phyloP scores from a whole-genome alignment of 2,113 vertebrate species.

The Gallinago undulata region DNA sequence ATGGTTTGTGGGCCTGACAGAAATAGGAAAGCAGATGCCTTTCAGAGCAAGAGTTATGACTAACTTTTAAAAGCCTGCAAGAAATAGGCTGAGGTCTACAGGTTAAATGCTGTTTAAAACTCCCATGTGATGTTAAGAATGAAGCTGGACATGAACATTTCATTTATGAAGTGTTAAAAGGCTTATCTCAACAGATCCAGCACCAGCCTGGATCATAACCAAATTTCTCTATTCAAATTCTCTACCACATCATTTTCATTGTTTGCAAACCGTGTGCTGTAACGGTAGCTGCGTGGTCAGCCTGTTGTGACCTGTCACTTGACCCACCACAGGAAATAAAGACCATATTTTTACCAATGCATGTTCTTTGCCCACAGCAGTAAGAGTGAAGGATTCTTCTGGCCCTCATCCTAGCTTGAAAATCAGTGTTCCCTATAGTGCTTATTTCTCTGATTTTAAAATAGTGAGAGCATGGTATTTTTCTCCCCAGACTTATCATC shows the following conservation, averaged over 20 bases:
- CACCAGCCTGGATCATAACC: background rate
- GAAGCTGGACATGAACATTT: background rate
- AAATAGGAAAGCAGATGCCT: background rate
- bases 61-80: background rate
- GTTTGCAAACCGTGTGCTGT: background rate
- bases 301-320: background rate
- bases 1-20: background rate
- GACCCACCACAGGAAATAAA: background rate
- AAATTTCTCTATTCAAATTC: slow-evolving; percentile 22
- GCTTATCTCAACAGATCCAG: background rate
- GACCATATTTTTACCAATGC: background rate
- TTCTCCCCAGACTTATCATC: background rate
- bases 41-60: background rate
- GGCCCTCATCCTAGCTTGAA: background rate
- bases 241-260: background rate
- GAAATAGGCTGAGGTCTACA: background rate
- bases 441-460: background rate
- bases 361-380: background rate
- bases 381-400: background rate
- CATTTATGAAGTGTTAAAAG: background rate
- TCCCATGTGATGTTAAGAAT: background rate
- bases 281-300: background rate
- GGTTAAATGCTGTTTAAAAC: background rate
- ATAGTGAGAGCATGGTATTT: background rate
- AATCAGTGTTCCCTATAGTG: background rate